Percentiles rank a stretch among this genome's conserved stretches.
Evolutionary conservation across 2,888 invertebrate species (phyloP).

Genomic region (Pegoplata infirma): DNA sequence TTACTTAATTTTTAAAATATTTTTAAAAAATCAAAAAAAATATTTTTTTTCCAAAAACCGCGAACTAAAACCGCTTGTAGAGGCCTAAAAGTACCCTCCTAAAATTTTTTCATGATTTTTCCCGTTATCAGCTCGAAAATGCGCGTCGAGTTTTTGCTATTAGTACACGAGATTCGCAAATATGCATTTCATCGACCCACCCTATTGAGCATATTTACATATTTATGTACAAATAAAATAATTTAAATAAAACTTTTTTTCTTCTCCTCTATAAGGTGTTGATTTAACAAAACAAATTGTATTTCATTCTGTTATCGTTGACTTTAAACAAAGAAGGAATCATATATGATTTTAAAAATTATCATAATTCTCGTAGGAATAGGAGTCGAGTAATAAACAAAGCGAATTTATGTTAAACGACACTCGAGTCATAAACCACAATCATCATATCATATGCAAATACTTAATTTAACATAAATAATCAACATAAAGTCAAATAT

Average conservation of each 20-base stretch:
- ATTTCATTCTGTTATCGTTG: not conserved
- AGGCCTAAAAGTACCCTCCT: too few relatives aligned
- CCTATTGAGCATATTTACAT: too few relatives aligned
- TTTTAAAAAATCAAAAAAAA: too few relatives aligned
- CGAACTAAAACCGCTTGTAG: too few relatives aligned
- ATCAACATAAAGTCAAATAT: not conserved
- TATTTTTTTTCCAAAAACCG: too few relatives aligned
- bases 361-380: not conserved
- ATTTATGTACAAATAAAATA: not conserved
- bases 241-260: not conserved
- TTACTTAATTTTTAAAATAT: too few relatives aligned
- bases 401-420: conserved; percentile 13
- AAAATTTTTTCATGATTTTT: too few relatives aligned
- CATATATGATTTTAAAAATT: not conserved
- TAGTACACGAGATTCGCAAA: too few relatives aligned
- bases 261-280: not conserved
- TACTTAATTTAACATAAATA: conserved; percentile 7
- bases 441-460: not conserved
- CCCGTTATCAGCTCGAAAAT: too few relatives aligned
- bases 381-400: not conserved
- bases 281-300: not conserved
- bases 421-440: not conserved
- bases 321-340: not conserved
- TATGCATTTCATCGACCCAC: too few relatives aligned
- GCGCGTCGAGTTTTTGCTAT: too few relatives aligned